Evolutionary conservation across 2,888 invertebrate species (phyloP).

Genomic region (Spisula solida): DNA sequence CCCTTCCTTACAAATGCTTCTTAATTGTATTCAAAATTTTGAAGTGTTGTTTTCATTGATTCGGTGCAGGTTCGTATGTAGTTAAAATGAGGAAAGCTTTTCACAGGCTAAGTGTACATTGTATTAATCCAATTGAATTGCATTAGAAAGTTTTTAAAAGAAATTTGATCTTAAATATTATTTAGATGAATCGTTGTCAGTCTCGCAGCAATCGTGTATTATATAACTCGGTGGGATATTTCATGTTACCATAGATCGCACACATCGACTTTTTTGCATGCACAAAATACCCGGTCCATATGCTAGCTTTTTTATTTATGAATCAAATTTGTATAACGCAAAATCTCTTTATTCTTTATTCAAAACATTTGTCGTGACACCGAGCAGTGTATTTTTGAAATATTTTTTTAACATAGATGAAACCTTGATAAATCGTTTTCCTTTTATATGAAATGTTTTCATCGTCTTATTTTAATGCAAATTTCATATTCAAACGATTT

Average conservation of each 20-base stretch:
- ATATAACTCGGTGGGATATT: constrained; percentile 2
- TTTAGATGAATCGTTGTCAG: not conserved
- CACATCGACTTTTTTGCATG: not conserved
- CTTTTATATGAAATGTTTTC: not conserved
- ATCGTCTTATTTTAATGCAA: not conserved
- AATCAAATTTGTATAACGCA: constrained; percentile 1
- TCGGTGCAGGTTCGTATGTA: not conserved
- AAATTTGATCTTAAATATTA: constrained; percentile 4
- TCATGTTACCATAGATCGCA: not conserved
- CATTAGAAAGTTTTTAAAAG: not conserved
- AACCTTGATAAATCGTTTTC: not conserved
- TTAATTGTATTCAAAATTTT: not conserved
- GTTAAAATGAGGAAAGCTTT: not conserved
- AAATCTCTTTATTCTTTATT: not conserved
- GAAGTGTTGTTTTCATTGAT: not conserved
- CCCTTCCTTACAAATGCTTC: not conserved
- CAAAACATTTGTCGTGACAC: not conserved
- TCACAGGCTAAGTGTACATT: not conserved
- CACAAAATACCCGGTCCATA: not conserved
- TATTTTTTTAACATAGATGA: not conserved
- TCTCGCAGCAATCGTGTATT: not conserved
- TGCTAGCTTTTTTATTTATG: not conserved
- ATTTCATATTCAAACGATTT: not conserved
- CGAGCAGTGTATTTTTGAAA: not conserved
- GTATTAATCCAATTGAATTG: constrained; percentile 5